Conservation (phyloP, 2,797 vertebrate genomes). For the Lates japonicus region DNA sequence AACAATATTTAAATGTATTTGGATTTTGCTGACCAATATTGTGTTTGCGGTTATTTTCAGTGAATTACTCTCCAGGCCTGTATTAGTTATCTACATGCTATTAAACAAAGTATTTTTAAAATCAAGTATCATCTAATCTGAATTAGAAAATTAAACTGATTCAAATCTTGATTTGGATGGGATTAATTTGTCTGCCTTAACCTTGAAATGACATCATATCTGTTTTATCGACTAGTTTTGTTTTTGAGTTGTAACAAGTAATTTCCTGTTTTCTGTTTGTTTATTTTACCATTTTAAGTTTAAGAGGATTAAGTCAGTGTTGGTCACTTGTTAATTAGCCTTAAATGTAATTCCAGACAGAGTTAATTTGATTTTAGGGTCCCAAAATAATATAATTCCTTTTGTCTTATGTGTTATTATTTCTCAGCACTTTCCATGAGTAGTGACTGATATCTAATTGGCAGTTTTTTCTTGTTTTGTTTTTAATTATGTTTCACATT, state of each 20-base stretch:
- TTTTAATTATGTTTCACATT: slow-evolving; percentile 28
- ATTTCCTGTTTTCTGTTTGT: slow-evolving; percentile 17
- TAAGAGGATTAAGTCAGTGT: slow-evolving; percentile 39
- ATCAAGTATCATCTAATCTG: too few species aligned
- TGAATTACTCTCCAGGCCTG: too few species aligned
- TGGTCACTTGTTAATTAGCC: slow-evolving; percentile 53
- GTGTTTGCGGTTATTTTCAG: too few species aligned
- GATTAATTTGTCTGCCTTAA: too few species aligned
- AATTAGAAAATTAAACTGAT: too few species aligned
- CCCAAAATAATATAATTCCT: slow-evolving; percentile 44
- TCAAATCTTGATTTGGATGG: too few species aligned
- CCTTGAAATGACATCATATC: too few species aligned
- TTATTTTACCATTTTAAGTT: background rate
- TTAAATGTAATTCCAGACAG: slow-evolving; percentile 38
- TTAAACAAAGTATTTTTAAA: too few species aligned
- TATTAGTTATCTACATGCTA: too few species aligned
- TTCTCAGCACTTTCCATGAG: background rate
- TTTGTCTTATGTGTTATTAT: slow-evolving; percentile 29
- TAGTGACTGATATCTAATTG: slow-evolving; percentile 14
- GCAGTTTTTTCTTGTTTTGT: slow-evolving; percentile 5
- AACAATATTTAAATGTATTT: too few species aligned
- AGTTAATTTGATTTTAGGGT: slow-evolving; percentile 37
- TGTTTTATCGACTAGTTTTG: background rate
- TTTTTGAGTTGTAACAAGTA: background rate
- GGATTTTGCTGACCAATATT: too few species aligned